Base-by-base conservation (phyloP, 2,888 invertebrate species). In the Operophtera brumata region DNA sequence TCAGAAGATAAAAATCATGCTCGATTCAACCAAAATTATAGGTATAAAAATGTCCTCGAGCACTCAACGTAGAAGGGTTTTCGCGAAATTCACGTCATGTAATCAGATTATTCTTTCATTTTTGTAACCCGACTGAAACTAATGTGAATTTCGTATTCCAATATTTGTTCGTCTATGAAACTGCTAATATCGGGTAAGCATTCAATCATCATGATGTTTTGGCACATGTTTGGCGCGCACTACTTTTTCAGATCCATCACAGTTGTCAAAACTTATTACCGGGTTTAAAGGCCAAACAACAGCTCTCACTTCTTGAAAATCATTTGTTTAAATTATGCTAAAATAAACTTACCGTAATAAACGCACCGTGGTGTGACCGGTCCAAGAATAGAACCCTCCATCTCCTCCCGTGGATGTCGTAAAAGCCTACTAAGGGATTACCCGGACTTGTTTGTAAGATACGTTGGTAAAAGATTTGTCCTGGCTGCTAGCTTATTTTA, bases 241-340 rank as follows among this genome's bases (percentile, higher is more conserved):
- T 64, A 65, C 41, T 54, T 70, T 69, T 66, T 55, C 35, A 47
- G 49, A 68, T 64, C 63, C 63, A 73, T 71, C 69, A 74, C 53
- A 63, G 62, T 64, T 61, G 65, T 69, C 67, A 59, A 61, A 73
- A 67, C 65, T 65, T 66, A 54, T 69, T 69, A 64, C 62, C 63
- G 63, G 62, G 60, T 67, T 68, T 62, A 66, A 58, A 65, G 63
- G 62, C 47, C 66, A 63, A 34, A 51, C 34, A 44, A 34, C 9
- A 43, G 28, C 39, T 44, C 32, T 44, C 11, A 25, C 11, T 32
- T 50, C 30, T 8, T 28, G 12, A 13, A 13, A 46, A 37, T 37
- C 10, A 12, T 28, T 37, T 46, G 12, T 45, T 30, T 30, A 30
- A 5, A 30, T 35, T 13, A 10, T 13, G 6, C 42, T 30, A 43